These are phyloP conservation scores for Heteromurus nitidus DNA, from an alignment of 2,888 invertebrate species.

Conservation along the genomic window DNA sequence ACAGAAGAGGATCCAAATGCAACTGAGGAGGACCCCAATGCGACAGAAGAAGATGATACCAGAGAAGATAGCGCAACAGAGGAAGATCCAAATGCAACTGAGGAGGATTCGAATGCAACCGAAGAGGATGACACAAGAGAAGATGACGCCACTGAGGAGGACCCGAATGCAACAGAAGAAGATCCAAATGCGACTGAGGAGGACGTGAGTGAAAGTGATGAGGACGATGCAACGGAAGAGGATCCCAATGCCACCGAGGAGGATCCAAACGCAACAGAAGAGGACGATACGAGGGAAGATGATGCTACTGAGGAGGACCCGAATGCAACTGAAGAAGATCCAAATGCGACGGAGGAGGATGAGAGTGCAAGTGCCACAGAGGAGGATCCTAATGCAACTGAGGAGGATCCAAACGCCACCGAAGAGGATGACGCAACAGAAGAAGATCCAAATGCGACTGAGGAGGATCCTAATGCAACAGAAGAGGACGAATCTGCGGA, in stretches of 20 bases:
- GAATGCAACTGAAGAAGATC: slow-evolving; percentile 60
- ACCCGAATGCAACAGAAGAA: slow-evolving; percentile 77
- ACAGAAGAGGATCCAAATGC: slow-evolving; percentile 76
- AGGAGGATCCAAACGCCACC: slow-evolving; percentile 70
- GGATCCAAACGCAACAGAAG: slow-evolving; percentile 75
- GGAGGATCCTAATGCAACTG: slow-evolving; percentile 12
- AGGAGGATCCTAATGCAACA: slow-evolving; percentile 72
- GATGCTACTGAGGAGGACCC: slow-evolving; percentile 47
- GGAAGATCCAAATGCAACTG: slow-evolving; percentile 40
- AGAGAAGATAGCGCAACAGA: neutral
- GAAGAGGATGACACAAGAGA: slow-evolving; percentile 67
- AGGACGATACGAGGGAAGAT: slow-evolving; percentile 74
- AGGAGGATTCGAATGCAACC: slow-evolving; percentile 73
- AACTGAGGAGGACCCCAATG: no score
- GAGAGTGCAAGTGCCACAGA: slow-evolving; percentile 72
- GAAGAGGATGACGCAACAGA: slow-evolving; percentile 46
- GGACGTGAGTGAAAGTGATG: slow-evolving; percentile 73
- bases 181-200: slow-evolving; percentile 59
- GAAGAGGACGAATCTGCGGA: slow-evolving; percentile 74
- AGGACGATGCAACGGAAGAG: slow-evolving; percentile 75
- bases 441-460: slow-evolving; percentile 65
- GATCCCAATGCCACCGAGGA: slow-evolving; percentile 72
- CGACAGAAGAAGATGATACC: neutral
- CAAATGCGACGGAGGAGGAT: slow-evolving; percentile 66
- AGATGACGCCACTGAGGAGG: no score